Conservation (phyloP, 2,113 vertebrate genomes). For the Oreochromis tanganicae region DNA sequence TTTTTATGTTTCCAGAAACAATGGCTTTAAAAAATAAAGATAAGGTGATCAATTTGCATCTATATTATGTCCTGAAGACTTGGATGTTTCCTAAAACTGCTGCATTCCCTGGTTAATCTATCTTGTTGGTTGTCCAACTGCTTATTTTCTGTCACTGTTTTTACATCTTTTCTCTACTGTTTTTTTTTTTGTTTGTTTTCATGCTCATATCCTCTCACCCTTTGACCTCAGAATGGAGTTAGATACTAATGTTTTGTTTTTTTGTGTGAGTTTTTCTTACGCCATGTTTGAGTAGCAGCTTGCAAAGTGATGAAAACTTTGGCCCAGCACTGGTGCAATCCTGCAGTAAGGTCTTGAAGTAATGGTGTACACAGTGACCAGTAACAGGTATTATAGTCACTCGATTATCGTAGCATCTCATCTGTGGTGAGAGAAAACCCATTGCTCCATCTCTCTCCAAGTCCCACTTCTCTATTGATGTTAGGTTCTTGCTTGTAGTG, state of each 20-base stretch:
- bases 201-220: background rate
- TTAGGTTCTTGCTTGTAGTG: background rate
- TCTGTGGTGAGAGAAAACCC: constrained; percentile 13
- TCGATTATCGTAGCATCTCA: constrained; percentile 34
- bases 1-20: background rate
- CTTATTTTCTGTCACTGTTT: background rate
- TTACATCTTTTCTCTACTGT: background rate
- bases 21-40: background rate
- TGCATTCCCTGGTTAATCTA: background rate
- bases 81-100: background rate
- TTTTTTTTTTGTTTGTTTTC: background rate
- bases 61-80: background rate
- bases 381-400: constrained; percentile 10
- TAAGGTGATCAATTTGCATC: background rate
- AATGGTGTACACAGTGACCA: constrained; percentile 28
- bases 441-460: background rate
- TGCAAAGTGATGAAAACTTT: constrained; percentile 48
- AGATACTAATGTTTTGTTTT: background rate
- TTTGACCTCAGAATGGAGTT: constrained; percentile 10
- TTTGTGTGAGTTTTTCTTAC: background rate
- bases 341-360: constrained; percentile 20
- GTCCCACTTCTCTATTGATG: background rate
- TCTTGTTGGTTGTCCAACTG: background rate
- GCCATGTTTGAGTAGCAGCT: constrained; percentile 50
- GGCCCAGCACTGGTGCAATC: background rate